Base-by-base conservation (phyloP, 2,888 invertebrate genomes). In the Polymixis lichenea region DNA sequence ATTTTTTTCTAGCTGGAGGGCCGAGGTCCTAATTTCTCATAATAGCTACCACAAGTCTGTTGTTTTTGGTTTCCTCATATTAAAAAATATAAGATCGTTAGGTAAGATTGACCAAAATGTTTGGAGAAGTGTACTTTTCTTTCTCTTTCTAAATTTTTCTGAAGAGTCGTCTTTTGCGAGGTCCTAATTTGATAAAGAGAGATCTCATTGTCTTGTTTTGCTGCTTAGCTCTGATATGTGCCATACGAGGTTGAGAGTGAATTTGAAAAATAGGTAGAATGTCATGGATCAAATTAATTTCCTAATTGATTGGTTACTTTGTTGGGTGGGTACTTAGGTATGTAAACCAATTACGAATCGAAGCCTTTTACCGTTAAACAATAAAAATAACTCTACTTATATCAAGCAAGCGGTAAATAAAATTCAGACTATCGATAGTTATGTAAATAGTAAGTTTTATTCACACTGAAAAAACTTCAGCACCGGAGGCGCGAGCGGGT, bases 401-500 rank as follows among this genome's bases (percentile, higher is more conserved):
- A 7, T 43, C 3, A 49, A 38, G 8, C 0, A 0, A 49, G 15
- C 22, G 19, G 17, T 43, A 51, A 75, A 65, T 58, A 65, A 38
- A 73, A 62, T 73, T 32, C 22, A 46, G 38, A 73, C 25, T 15
- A 74, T n/a, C 28, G 60, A 65, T 65, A 69, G 25, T 60, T 58
- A n/a, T 51, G 51, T 38, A 64, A 55, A 65, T 32, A 32, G 25
- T 28, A 56, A 65, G 43, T 78, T 78, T 46, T 17, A 53, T 53
- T 1, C 32, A 58, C 43, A 53, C 17, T 70, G 70, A 53, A 78
- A 58, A 32, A 70, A 78, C 64, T 78, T 60, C 25, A n/a, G 6
- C 65, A 53, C 38, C n/a, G 46, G 28, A 43, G 80, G 71, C 71
- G 53, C 8, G 19, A 19, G 32, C 22, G 55, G 19, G 25, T 15